Conservation (phyloP, 2,113 vertebrate genomes). For the Ia io region DNA sequence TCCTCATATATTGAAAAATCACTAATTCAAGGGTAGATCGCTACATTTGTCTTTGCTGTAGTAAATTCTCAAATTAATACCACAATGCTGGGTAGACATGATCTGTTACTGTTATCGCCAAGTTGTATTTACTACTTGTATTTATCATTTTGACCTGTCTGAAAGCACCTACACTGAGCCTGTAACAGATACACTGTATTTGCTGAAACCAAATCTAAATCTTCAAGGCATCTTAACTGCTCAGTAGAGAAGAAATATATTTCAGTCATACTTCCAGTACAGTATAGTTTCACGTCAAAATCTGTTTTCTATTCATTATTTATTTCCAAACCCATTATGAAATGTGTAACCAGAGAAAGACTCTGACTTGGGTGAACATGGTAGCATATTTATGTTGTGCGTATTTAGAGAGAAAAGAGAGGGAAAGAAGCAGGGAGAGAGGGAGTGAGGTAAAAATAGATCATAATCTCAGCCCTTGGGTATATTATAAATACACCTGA, state of each 20-base stretch:
- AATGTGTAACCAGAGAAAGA: not conserved
- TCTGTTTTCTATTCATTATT: constrained; percentile 6
- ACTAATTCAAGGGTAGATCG: not conserved
- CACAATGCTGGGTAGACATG: not conserved
- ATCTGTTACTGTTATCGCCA: not conserved
- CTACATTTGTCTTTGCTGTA: not conserved
- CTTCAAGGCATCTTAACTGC: not conserved
- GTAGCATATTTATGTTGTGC: not conserved
- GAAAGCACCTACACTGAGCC: not conserved
- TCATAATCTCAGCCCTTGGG: not conserved
- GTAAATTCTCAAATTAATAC: not conserved
- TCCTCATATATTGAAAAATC: not conserved
- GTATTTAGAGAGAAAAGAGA: not conserved
- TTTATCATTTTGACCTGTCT: not conserved
- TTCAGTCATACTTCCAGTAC: not conserved
- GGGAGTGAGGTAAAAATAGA: not conserved
- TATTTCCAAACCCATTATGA: not conserved
- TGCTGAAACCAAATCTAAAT: not conserved
- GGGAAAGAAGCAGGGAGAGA: not conserved
- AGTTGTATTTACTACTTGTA: not conserved
- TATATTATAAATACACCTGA: not conserved
- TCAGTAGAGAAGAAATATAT: constrained; percentile 18
- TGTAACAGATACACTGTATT: not conserved
- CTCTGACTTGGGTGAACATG: not conserved
- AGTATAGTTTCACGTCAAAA: not conserved